Conservation (phyloP, 2,888 invertebrate species). For the Cheiracanthium punctorium region DNA sequence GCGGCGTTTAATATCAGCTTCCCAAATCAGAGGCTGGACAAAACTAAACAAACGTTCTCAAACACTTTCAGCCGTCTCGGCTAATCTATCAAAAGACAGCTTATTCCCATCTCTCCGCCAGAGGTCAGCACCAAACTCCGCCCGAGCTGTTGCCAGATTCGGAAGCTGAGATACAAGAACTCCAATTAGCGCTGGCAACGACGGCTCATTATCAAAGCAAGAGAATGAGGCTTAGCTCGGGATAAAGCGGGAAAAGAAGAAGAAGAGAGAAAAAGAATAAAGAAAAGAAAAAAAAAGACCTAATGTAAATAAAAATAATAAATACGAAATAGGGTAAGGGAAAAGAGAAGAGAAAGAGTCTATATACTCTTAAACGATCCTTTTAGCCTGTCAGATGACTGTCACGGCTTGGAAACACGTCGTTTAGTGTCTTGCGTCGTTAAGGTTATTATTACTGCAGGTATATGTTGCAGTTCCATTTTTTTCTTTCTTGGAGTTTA, state of each 20-base stretch:
- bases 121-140: conserved; percentile 47
- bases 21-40: neutral
- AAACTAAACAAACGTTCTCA: neutral
- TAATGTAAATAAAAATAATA: conserved; percentile 66
- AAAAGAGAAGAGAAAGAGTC: conserved; percentile 32
- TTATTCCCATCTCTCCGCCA: conserved; percentile 48
- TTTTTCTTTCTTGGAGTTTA: conserved; percentile 35
- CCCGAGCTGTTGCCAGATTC: conserved; percentile 60
- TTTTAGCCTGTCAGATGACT: conserved; percentile 69
- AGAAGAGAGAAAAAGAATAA: conserved; percentile 30
- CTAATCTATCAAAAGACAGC: conserved; percentile 46
- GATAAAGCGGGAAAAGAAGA: conserved; percentile 51
- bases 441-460: conserved; percentile 61
- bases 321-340: conserved; percentile 24
- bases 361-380: conserved; percentile 55
- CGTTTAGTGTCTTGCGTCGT: conserved; percentile 61
- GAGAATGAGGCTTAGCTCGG: conserved; percentile 44
- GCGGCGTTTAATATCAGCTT: neutral
- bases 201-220: conserved; percentile 56
- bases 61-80: conserved; percentile 8
- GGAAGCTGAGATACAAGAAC: conserved; percentile 48
- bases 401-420: conserved; percentile 39
- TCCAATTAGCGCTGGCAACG: conserved; percentile 62
- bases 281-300: conserved; percentile 17
- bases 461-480: conserved; percentile 33